Conservation (phyloP, 2,113 vertebrate genomes). For the Oreochromis spilurus region DNA sequence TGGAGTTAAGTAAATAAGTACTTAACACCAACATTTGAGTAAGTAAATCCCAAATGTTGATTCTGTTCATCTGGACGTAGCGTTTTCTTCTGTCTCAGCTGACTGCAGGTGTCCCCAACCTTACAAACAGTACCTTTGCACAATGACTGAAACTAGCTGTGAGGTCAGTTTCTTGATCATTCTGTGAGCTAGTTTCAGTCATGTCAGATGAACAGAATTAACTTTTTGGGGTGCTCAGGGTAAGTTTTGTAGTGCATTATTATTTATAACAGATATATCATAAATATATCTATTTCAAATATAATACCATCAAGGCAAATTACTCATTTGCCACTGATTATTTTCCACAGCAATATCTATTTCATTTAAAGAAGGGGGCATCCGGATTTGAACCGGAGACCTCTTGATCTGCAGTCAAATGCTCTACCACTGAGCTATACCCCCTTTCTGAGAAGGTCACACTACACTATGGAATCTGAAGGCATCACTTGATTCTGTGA, state of each 20-base stretch:
- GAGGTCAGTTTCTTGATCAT: not conserved
- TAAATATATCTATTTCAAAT: not conserved
- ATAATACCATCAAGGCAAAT: not conserved
- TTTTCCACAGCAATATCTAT: not conserved
- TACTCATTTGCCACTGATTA: rapidly evolving
- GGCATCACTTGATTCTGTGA: not conserved
- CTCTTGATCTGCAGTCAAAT: constrained; percentile 82
- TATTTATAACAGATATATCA: not conserved
- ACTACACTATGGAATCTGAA: not conserved
- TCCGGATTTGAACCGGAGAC: constrained; percentile 33
- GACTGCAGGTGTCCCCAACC: not conserved
- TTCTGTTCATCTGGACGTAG: not conserved
- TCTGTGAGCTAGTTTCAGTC: not conserved
- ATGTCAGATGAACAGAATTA: not conserved
- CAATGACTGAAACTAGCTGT: not conserved
- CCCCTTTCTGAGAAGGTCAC: constrained; percentile 8
- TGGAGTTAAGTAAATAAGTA: not conserved
- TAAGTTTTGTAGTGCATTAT: not conserved
- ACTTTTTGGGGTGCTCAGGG: not conserved
- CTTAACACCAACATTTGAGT: not conserved
- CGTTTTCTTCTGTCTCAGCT: rapidly evolving
- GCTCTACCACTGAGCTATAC: constrained; percentile 82
- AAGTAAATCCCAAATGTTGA: not conserved
- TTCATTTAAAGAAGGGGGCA: constrained; percentile 24
- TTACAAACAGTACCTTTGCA: not conserved